Evolutionary conservation across 2,888 invertebrate genomes (phyloP).

Genomic region (Physocephala rufipes): DNA sequence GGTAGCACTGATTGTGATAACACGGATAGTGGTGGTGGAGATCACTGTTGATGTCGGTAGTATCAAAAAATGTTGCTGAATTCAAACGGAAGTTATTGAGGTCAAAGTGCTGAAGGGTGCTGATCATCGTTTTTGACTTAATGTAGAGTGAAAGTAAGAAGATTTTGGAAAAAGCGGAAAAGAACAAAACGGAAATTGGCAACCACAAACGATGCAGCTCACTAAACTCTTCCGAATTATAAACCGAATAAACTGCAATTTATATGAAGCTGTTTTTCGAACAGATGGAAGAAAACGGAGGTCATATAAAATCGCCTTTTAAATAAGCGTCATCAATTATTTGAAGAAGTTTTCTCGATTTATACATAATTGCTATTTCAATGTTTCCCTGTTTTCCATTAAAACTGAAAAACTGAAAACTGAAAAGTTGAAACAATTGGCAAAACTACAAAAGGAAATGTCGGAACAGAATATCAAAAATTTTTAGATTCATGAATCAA

Average conservation of each 20-base stretch:
- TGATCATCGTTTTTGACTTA: constrained; percentile 18
- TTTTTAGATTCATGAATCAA: no score
- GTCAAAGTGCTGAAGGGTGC: constrained; percentile 26
- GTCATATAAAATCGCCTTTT: neutral
- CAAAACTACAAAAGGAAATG: no score
- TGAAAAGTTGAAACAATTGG: no score
- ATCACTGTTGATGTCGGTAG: neutral
- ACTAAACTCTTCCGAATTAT: neutral
- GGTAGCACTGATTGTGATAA: neutral
- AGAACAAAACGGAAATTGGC: no score
- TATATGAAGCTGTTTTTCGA: no score
- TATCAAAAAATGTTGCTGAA: neutral
- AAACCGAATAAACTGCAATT: neutral
- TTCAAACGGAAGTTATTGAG: constrained; percentile 31
- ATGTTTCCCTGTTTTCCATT: no score
- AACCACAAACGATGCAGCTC: neutral
- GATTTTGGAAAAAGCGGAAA: no score
- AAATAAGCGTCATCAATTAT: neutral
- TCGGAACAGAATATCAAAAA: no score
- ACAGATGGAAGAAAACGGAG: no score
- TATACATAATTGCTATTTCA: no score
- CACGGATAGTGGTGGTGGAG: neutral
- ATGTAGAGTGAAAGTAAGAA: neutral
- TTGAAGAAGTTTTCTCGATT: neutral
- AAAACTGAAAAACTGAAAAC: no score